Conservation (phyloP, 2,797 vertebrate species). For the Pseudochirops corinnae region DNA sequence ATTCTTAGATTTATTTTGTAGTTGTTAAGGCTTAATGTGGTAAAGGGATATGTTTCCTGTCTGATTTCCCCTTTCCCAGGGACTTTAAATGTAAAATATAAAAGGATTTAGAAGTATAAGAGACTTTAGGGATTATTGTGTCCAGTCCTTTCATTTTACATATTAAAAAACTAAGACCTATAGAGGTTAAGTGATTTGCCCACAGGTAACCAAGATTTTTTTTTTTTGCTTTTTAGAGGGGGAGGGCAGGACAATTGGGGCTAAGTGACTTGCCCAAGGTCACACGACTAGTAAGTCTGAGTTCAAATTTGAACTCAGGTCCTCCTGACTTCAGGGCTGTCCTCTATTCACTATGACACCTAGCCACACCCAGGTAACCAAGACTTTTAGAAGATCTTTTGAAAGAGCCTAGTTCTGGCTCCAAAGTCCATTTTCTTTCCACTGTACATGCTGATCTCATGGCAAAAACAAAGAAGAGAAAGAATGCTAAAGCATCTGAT, state of each 20-base stretch:
- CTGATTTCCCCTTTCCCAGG: conserved; percentile 46
- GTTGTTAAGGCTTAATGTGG: not conserved
- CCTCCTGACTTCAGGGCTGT: too few species aligned
- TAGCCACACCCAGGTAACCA: not conserved
- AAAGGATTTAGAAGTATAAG: not conserved
- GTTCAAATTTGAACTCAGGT: too few species aligned
- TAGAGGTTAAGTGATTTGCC: not conserved
- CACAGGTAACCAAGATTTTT: not conserved
- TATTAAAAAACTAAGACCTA: not conserved
- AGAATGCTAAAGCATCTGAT: not conserved
- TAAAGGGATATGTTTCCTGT: conserved; percentile 4
- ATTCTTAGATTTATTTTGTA: not conserved
- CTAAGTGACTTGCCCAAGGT: too few species aligned
- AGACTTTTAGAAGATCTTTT: not conserved
- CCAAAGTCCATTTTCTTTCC: not conserved
- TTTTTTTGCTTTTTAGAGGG: too few species aligned
- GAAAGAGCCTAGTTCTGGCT: not conserved
- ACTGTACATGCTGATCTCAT: not conserved
- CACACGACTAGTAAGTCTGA: too few species aligned
- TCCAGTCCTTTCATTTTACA: not conserved
- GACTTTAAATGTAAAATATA: conserved; percentile 25
- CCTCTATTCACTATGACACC: too few species aligned
- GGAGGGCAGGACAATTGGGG: too few species aligned
- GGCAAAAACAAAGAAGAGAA: not conserved
- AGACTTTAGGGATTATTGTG: not conserved